A percentile compares a stretch with the other conserved stretches of the same genome.
Evolutionary conservation across 2,113 vertebrate species (phyloP).

Genomic region (Dasyurus viverrinus): DNA sequence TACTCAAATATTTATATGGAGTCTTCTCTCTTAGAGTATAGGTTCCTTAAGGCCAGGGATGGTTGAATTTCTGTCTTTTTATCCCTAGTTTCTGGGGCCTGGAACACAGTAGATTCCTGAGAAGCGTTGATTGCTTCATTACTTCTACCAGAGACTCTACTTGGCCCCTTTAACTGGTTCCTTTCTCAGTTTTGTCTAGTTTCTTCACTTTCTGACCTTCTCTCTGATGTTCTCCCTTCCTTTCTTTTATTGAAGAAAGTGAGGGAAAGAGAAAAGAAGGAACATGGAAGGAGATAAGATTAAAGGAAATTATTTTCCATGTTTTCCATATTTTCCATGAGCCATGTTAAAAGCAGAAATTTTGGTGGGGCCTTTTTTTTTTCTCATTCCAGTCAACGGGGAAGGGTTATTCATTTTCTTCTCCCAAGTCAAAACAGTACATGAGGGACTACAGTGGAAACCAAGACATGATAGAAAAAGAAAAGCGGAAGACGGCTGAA

Average conservation of each 20-base stretch:
- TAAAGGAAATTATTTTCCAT: background rate
- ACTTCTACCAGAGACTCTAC: background rate
- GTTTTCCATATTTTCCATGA: too few relatives aligned
- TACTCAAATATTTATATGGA: background rate
- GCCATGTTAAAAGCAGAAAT: background rate
- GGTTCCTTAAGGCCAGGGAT: background rate
- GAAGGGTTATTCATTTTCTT: background rate
- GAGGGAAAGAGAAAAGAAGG: background rate
- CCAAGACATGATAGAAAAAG: background rate
- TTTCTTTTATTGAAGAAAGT: background rate
- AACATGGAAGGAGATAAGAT: background rate
- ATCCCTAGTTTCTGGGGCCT: background rate
- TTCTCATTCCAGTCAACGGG: background rate
- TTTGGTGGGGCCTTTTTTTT: background rate
- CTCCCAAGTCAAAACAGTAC: conserved; percentile 35
- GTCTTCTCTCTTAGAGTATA: background rate
- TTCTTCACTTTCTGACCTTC: too few relatives aligned
- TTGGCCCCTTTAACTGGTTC: background rate
- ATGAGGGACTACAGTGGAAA: rapidly evolving
- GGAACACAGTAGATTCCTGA: background rate
- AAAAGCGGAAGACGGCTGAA: conserved; percentile 45
- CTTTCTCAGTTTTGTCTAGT: background rate
- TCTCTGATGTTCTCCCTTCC: background rate
- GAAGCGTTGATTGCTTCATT: background rate
- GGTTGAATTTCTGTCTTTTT: background rate